These are phyloP conservation scores for Passer domesticus DNA, from an alignment of 2,113 vertebrate genomes.

Conservation along the genomic window DNA sequence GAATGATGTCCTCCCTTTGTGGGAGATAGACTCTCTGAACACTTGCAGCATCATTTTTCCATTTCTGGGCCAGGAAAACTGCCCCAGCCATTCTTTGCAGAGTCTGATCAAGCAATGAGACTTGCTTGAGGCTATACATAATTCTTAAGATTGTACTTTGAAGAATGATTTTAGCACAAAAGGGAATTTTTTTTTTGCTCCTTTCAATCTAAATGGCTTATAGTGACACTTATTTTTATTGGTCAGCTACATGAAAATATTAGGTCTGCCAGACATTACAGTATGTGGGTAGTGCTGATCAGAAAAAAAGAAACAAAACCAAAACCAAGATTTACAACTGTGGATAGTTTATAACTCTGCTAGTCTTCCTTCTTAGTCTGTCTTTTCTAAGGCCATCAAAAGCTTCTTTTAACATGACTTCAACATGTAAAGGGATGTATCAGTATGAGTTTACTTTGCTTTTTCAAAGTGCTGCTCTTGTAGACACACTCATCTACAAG, in stretches of 20 bases:
- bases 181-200: background rate
- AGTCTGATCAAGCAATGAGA: background rate
- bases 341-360: background rate
- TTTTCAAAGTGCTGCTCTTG: background rate
- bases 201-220: background rate
- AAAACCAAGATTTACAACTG: background rate
- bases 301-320: background rate
- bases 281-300: background rate
- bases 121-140: background rate
- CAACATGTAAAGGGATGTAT: background rate
- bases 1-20: conserved; percentile 11
- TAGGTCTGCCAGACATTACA: background rate
- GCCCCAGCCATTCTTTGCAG: background rate
- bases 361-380: background rate
- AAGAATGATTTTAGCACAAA: background rate
- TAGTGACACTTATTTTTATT: background rate
- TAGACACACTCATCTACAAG: background rate
- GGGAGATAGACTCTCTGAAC: background rate
- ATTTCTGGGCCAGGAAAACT: background rate
- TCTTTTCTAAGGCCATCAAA: background rate
- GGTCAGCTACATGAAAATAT: background rate
- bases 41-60: background rate
- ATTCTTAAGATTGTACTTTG: background rate
- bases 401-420: background rate
- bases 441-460: background rate